Evolutionary conservation across 2,888 invertebrate genomes (phyloP), one percentile per base, ranked within the genome.

Genomic region (Perizoma affinitatum): DNA sequence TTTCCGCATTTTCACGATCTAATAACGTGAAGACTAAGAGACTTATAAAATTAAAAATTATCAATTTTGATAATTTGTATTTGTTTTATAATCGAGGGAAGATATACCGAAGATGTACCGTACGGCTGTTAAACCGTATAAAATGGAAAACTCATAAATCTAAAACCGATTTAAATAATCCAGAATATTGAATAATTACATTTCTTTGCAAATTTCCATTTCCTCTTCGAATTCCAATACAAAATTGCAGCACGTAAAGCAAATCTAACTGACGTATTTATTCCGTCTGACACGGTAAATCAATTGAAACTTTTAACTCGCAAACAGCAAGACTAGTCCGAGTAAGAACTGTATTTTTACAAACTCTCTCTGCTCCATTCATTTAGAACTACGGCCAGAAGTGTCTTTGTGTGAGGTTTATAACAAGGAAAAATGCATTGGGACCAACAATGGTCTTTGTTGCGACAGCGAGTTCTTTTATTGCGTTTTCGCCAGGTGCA

Each of bases 391-490:
- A 45, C 22, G 36, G 55, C 44, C 35, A 48, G 58, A 69, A 59
- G 45, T 58, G 54, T 55, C 60, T 49, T 58, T 64, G 33, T 47
- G 61, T 55, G 64, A 54, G 44, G 63, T 72, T 78, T 83, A 78
- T 82, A 81, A 83, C 80, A 82, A 71, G 69, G 54, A 48, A 54
- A 49, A 62, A 38, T 54, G 49, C 47, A 53, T 69, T 55, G 61
- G 65, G 49, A 60, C 43, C 66, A 79, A 83, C 81, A 82, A 83
- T 83, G 54, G 68, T 56, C 68, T 80, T 85, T 86, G 84, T 85
- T 86, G 73, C 67, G 69, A 74, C 73, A 74, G 58, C 49, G 42
- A 6, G 53, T 45, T 54, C 61, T 63, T 66, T 63, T 69, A 61
- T 63, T 61, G 65, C 65, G 58, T 65, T 67, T 35, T 4, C 33